These are phyloP conservation scores for Jacana jacana DNA, from an alignment of 2,113 vertebrate genomes.

Conservation along the genomic window DNA sequence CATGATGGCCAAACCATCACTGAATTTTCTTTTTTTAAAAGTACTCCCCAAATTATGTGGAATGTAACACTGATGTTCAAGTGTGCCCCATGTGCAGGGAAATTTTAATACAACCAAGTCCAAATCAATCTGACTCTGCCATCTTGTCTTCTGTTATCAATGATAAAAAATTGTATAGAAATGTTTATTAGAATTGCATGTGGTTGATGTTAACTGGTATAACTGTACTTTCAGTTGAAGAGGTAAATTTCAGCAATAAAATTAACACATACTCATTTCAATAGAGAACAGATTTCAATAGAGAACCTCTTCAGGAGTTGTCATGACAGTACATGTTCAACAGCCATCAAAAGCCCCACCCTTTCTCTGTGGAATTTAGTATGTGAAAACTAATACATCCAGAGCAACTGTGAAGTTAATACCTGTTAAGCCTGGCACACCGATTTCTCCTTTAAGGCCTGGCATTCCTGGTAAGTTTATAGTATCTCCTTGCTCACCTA, in stretches of 20 bases:
- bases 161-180: neutral
- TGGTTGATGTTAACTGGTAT: neutral
- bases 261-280: neutral
- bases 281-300: neutral
- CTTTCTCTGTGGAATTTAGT: neutral
- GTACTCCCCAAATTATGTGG: neutral
- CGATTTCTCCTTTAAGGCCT: slow-evolving; percentile 85
- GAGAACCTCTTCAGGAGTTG: neutral
- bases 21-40: neutral
- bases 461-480: slow-evolving; percentile 84
- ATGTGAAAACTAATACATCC: neutral
- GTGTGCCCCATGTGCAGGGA: neutral
- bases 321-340: neutral
- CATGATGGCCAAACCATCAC: neutral
- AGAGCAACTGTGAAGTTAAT: neutral
- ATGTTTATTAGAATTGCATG: neutral
- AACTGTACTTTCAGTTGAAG: neutral
- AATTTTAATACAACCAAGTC: neutral
- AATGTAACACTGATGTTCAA: neutral
- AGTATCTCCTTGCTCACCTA: slow-evolving; percentile 82
- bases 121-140: neutral
- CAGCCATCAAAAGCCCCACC: neutral
- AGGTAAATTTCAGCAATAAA: neutral
- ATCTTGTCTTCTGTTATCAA: neutral
- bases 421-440: slow-evolving; percentile 82